These are phyloP conservation scores for Trichonephila clavipes DNA, from an alignment of 1,140 invertebrate species.

Conservation along the genomic window DNA sequence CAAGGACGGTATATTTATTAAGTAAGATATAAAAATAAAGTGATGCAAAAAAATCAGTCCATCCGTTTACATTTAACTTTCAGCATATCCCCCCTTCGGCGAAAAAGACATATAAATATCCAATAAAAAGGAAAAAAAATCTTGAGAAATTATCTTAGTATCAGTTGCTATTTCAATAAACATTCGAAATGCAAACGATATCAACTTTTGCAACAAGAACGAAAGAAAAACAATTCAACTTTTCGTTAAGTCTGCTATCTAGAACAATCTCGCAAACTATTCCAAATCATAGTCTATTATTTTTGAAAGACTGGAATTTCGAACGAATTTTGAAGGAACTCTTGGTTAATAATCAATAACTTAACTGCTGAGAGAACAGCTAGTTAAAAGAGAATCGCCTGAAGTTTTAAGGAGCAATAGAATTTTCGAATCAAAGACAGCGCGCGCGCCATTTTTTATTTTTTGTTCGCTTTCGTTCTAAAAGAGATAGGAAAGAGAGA, in stretches of 20 bases:
- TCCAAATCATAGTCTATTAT: too few species aligned
- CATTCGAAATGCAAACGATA: neutral
- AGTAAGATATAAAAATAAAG: too few species aligned
- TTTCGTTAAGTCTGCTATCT: too few species aligned
- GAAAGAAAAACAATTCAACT: neutral
- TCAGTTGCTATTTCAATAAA: neutral
- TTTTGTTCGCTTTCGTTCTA: neutral
- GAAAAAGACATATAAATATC: too few species aligned
- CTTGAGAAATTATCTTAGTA: neutral
- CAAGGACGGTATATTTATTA: too few species aligned
- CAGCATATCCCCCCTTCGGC: too few species aligned
- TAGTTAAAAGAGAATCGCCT: slow-evolving; percentile 3
- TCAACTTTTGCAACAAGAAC: neutral
- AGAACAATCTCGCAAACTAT: too few species aligned
- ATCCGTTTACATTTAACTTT: too few species aligned
- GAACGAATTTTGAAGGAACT: neutral
- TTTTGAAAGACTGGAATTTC: too few species aligned
- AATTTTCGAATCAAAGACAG: neutral
- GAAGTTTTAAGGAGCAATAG: slow-evolving; percentile 9
- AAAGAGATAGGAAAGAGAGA: neutral
- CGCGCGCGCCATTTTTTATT: neutral
- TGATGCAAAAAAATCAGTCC: too few species aligned
- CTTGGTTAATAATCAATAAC: neutral
- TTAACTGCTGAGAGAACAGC: neutral
- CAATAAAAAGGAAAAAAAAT: neutral